Evolutionary conservation across 2,113 vertebrate genomes (phyloP), one percentile per base, ranked within the genome.

Genomic region (Etheostoma cragini): DNA sequence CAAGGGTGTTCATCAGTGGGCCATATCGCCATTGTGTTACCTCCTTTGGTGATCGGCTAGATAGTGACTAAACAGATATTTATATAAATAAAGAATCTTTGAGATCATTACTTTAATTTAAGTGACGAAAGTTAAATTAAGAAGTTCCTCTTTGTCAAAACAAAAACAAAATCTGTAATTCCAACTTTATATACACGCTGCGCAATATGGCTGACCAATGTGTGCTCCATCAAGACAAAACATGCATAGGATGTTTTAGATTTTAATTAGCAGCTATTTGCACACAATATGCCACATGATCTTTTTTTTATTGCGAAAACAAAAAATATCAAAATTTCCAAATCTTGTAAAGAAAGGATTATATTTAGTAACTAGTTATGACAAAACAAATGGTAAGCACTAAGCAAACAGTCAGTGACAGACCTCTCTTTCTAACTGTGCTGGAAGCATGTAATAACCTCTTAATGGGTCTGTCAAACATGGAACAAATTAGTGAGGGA

Each of bases 401-500:
- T 13, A 73, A 42, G 16, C 66, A 71, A 85, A 74, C 58, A 50
- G 69, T 78, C 85, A 66, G 50, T 72, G 86, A 80, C 62, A 21
- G 47, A 75, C 70, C 65, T 72, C 52, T 15, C 1, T 46, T 62
- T 76, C 68, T 81, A 66, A 76, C 69, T 26, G 64, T 38, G 61
- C 75, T 89, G 76, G 81, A 85, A 90, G 86, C 63, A 66, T 78
- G 35, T 74, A 85, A 90, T 87, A 85, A 91, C 83, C 77, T 87
- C 79, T 78, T 88, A 88, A 88, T 84, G 78, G 84, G 54, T 79
- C 72, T 77, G 89, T 92, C 88, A 89, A 92, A 92, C 85, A 87
- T 92, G 91, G 90, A 90, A 87, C 78, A 77, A 84, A 91, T 92
- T 93, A 92, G 78, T 7, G 72, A 86, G 84, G 80, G 73, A 46